Evolutionary conservation across 2,888 invertebrate genomes (phyloP).

Genomic region (Apotomis capreana): DNA sequence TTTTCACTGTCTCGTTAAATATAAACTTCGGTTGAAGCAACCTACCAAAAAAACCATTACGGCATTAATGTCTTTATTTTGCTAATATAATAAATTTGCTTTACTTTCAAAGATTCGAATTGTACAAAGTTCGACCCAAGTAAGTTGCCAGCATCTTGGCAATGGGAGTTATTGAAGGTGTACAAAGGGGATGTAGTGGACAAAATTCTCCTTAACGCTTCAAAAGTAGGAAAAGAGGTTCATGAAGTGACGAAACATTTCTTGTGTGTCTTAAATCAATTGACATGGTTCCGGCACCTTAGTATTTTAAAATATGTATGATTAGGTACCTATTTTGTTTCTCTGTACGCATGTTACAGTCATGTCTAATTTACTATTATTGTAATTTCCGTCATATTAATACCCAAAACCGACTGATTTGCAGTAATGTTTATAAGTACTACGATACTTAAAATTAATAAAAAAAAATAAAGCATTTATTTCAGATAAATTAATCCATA

Average conservation of each 20-base stretch:
- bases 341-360: neutral
- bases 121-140: slow-evolving; percentile 56
- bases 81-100: slow-evolving; percentile 56
- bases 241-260: slow-evolving; percentile 31
- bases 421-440: neutral
- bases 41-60: slow-evolving; percentile 56
- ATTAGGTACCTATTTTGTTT: neutral
- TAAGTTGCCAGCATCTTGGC: slow-evolving; percentile 68
- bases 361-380: no score
- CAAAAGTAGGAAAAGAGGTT: slow-evolving; percentile 22
- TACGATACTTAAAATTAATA: neutral
- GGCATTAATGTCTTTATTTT: slow-evolving; percentile 61
- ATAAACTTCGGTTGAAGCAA: slow-evolving; percentile 67
- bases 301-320: neutral
- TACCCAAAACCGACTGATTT: neutral
- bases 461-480: no score
- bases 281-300: slow-evolving; percentile 22
- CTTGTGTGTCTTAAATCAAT: slow-evolving; percentile 38
- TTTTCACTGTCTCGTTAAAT: slow-evolving; percentile 63
- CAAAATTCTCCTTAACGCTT: slow-evolving; percentile 33
- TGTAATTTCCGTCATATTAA: no score
- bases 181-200: slow-evolving; percentile 30
- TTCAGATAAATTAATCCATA: no score
- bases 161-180: slow-evolving; percentile 59
- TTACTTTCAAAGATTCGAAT: slow-evolving; percentile 61